Percentiles rank a stretch among this genome's conserved stretches.
Conservation (phyloP, 2,888 invertebrate species). For the Gisinianus flammeolus region DNA sequence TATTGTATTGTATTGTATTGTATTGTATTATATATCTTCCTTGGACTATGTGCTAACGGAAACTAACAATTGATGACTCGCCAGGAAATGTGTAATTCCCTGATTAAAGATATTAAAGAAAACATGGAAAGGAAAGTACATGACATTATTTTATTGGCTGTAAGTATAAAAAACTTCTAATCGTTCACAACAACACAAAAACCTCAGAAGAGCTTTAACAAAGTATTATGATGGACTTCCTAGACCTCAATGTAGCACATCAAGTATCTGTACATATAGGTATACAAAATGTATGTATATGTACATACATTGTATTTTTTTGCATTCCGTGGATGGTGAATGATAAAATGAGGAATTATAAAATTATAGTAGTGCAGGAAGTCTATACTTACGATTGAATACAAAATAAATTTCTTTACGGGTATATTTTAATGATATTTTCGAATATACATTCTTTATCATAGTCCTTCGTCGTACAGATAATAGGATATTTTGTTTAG, state of each 20-base stretch:
- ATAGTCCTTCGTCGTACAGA: too few species aligned
- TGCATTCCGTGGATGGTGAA: too few species aligned
- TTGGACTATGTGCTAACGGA: background rate
- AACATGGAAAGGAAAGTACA: background rate
- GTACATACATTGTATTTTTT: too few species aligned
- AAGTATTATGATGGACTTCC: background rate
- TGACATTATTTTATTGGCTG: conserved; percentile 7
- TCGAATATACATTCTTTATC: too few species aligned
- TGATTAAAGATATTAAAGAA: background rate
- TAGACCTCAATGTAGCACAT: background rate
- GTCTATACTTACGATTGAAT: too few species aligned
- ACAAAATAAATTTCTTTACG: too few species aligned
- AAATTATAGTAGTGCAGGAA: too few species aligned
- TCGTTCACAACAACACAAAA: background rate
- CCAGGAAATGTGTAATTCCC: background rate
- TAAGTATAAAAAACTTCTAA: background rate
- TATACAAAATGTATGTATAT: background rate
- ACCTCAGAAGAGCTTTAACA: background rate
- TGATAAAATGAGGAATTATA: too few species aligned
- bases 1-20: background rate
- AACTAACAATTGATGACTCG: background rate
- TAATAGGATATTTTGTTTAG: too few species aligned
- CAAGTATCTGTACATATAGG: background rate
- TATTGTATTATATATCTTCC: background rate
- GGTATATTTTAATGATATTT: too few species aligned